Evolutionary conservation across 2,113 vertebrate genomes (phyloP), one percentile per base, ranked within the genome.

Genomic region (Sigmodon hispidus): DNA sequence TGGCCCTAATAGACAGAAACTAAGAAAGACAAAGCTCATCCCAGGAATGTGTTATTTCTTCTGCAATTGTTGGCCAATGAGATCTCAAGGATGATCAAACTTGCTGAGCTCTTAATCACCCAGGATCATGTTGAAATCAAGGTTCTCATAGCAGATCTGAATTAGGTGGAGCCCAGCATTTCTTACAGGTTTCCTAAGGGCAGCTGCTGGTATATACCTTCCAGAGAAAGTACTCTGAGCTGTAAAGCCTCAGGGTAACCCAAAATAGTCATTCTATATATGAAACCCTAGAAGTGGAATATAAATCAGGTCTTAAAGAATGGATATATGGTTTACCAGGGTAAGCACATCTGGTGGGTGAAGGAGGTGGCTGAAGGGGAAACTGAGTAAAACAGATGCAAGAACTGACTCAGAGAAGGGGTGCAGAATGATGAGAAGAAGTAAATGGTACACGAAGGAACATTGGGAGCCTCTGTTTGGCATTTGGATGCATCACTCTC

Each of bases 191-290:
- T 43, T 16, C 34, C 3, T 19, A 2, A 24, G 57, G 40, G 9
- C 8, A 12, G 0, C 7, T n/a, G 48, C 7, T 1, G 0, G 24
- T 1, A 12, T 21, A 0, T 0, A 22, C 3, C 5, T 40, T 89
- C 19, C 63, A 63, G 1, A 48, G 26, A 80, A 55, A 17, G 52
- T 85, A 3, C 17, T 9, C 70, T 11, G 61, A 57, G 15, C 3
- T 7, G 12, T 26, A 13, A 13, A 87, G 43, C 21, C 67, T 90
- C 8, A 1, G 40, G 26, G 40, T 45, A 45, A 8, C 3, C 0
- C 24, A 7, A 65, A 75, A 17, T 13, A 22, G 69, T 67, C 34
- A 61, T 26, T 88, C 63, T 75, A 1, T 26, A 77, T 36, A 87
- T 88, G 59, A 85, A 36, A 85, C 7, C 50, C 4, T 45, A 24